Evolutionary conservation across 2,113 vertebrate species (phyloP), one percentile per base, ranked within the genome.

Genomic region (Piaya cayana): DNA sequence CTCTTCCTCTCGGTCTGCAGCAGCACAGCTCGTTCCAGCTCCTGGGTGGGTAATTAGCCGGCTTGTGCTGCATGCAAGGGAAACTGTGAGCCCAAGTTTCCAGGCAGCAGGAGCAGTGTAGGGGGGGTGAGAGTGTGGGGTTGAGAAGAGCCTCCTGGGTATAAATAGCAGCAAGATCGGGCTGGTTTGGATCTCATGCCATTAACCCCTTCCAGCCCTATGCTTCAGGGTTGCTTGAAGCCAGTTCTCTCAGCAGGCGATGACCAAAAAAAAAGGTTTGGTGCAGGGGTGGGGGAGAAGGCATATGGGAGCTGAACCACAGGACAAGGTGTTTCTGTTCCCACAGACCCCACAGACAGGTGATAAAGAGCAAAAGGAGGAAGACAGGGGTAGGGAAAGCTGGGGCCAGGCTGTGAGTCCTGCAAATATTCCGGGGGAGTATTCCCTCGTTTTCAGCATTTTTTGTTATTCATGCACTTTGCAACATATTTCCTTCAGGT

Each of bases 131-230:
- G 79, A 45, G 86, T 88, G 67, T 29, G 62, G 60, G 82, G 34
- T 89, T 64, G 78, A 90, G 69, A 95, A 90, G 68, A 82, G 59
- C 72, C 87, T 95, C 94, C 58, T 79, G 95, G 32, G 96, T 96
- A 97, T 97, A 96, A 97, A 95, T 95, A 97, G 96, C 68, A 86
- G 47, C 3, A 12, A 70, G 50, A 81, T 69, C 17, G 65, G 86
- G 68, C 45, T 92, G 26, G 11, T 82, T 94, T 56, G 69, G 34
- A 60, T 90, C 64, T 81, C 82, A 23, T 45, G 60, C 32, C 4
- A 1, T 94, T 96, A 97, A 95, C 96, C 69, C 85, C 29, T 93
- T 94, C 82, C 43, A 79, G 72, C 8, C 45, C 63, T 10, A 26
- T 23, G 49, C 59, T 20, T 60, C 14, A 59, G 60, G 32, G 49